Percentiles rank a stretch among this genome's conserved stretches.
Evolutionary conservation across 2,113 vertebrate species (phyloP).

Genomic region (Salvelinus namaycush): DNA sequence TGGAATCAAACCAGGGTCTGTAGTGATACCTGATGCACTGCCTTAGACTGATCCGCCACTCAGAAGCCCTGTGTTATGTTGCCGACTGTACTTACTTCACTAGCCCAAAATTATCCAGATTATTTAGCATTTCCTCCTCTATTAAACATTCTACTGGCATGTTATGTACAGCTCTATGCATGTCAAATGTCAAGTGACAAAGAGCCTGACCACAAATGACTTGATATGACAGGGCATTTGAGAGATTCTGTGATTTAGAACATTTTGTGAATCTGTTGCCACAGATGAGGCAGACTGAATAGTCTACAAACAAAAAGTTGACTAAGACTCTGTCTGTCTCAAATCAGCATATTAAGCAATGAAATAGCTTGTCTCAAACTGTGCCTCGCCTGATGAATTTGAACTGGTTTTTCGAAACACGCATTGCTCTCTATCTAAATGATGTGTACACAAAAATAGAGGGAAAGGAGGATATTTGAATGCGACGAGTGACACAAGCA

Average conservation of each 20-base stretch:
- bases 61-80: background rate
- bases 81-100: background rate
- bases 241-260: no score
- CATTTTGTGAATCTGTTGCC: background rate
- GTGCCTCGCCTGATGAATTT: slow-evolving; percentile 8
- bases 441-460: slow-evolving; percentile 2
- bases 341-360: background rate
- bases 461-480: slow-evolving; percentile 10
- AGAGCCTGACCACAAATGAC: background rate
- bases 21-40: no score
- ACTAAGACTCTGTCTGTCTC: no score
- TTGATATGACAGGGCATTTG: background rate
- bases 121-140: background rate
- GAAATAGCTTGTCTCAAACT: slow-evolving; percentile 6
- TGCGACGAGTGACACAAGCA: slow-evolving; percentile 4
- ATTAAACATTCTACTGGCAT: background rate
- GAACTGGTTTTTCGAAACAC: slow-evolving; percentile 21
- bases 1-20: no score
- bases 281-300: background rate
- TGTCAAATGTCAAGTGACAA: background rate
- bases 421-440: slow-evolving; percentile 17
- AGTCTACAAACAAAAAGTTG: background rate
- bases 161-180: background rate
- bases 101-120: background rate
- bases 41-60: no score